Base-by-base conservation (phyloP, 2,797 vertebrate species). In the Sternotherus odoratus region DNA sequence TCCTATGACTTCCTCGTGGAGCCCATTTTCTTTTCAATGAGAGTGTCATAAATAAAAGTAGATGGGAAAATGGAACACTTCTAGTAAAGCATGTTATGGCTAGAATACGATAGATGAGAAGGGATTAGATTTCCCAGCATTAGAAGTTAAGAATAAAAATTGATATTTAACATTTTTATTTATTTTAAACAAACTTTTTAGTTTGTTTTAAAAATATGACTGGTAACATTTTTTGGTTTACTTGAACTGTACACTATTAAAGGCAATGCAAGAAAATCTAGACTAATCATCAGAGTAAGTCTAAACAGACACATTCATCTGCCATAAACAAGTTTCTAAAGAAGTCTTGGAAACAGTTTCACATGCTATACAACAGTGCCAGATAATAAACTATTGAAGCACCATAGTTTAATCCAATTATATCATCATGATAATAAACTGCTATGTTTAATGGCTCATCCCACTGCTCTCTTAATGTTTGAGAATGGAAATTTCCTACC, bases 51-150 rank as follows among this genome's bases (percentile, higher is more conserved):
- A 96, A 96, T 75, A 96, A 48, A 16, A 82, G 6, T 12, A 51
- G 77, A 84, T 82, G 49, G 90, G 93, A 95, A 95, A 97, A 91
- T 23, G 46, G 60, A 78, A 66, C 12, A 75, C 60, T 93, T 93
- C 94, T 87, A 79, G 88, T 77, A 94, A 97, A 93, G 79, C 33
- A 8, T 5, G 39, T 43, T 5, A 77, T 33, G 81, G 28, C 57
- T 79, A 79, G 69, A 24, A 63, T 10, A 15, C 81, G 30, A 51
- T 39, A 77, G 43, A 79, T 88, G 78, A 75, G 69, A 85, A 88
- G 60, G 36, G 39, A n/a, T 85, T 78, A 56, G 75, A 85, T 79
- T 96, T 96, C 89, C 93, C 91, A 95, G 88, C 49, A 94, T 66
- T 23, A 88, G 83, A 49, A 79, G 28, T 60, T 30, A 75, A 6